Conservation (phyloP, 2,113 vertebrate species). For the Pelobates fuscus region DNA sequence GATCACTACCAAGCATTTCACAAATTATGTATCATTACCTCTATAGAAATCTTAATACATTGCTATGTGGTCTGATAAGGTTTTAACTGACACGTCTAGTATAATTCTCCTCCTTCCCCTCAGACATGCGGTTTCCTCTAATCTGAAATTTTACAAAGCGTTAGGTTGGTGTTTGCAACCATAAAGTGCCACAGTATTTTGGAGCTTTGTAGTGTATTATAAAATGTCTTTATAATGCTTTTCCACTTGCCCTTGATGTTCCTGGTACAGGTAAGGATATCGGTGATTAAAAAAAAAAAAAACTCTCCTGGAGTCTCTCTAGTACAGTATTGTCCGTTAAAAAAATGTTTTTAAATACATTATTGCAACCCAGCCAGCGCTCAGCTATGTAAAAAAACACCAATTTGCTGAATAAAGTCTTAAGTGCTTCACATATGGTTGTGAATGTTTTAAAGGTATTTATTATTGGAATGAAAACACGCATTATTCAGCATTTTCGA, state of each 20-base stretch:
- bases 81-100: constrained; percentile 70
- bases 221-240: constrained; percentile 71
- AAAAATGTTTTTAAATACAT: constrained; percentile 73
- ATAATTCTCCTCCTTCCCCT: constrained; percentile 56
- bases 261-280: constrained; percentile 83
- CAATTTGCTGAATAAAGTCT: constrained; percentile 85
- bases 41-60: constrained; percentile 54
- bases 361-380: constrained; percentile 74
- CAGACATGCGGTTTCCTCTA: constrained; percentile 68
- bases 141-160: constrained; percentile 61
- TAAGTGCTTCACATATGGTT: constrained; percentile 73
- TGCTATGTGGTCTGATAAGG: constrained; percentile 72
- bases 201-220: constrained; percentile 71
- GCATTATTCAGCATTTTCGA: constrained; percentile 56
- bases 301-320: constrained; percentile 14
- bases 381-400: constrained; percentile 79
- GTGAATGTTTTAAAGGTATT: constrained; percentile 54
- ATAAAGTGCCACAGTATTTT: constrained; percentile 69
- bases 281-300: constrained; percentile 56
- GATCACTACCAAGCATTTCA: constrained; percentile 66
- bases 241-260: constrained; percentile 73
- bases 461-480: constrained; percentile 56
- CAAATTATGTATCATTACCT: constrained; percentile 62
- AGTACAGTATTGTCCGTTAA: constrained; percentile 74
- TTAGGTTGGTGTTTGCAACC: constrained; percentile 66